Base-by-base conservation (phyloP, 2,113 vertebrate species). In the Perccottus glenii region DNA sequence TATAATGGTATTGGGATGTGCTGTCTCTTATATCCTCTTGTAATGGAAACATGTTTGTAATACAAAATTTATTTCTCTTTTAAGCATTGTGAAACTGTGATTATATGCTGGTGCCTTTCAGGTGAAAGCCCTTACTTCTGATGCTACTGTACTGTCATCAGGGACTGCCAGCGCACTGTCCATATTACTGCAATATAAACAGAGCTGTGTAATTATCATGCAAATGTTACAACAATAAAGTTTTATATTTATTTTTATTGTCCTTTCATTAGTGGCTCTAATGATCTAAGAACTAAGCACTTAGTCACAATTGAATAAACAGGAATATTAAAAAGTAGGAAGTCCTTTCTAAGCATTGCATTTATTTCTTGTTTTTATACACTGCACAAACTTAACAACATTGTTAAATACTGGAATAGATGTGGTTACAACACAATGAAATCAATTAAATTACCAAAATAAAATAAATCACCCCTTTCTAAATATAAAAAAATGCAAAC, bases 361-460 rank as follows among this genome's bases (percentile, higher is more conserved):
- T 91, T 92, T 92, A 91, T 91, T 92, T 84, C 70, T 84, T 77
- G 64, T 86, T 85, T 81, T 89, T 84, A 87, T 89, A 87, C 87
- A 91, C 85, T 40, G 78, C 90, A 89, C 79, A 80, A 89, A 78
- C 78, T 84, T 82, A 88, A 81, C 85, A 89, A 88, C 87, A 87
- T 83, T 87, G 89, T 88, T 91, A 89, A 88, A 91, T 89, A 88
- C 87, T 88, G 66, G 78, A 89, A 91, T 90, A 83, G 79, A 83
- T 75, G 75, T 85, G 80, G 85, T 68, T 84, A 88, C 74, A 81
- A 75, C 80, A 87, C 78, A 80, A 83, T 56, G 80, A 86, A 80
- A 70, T 77, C 52, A 69, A 67, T 70, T 50, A 45, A 67, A 78
- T 70, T 66, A 75, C 78, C 33, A 9, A 57, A 70, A 52, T 53